Evolutionary conservation across 2,888 invertebrate genomes (phyloP), one percentile per base, ranked within the genome.

Genomic region (Tholera decimalis): DNA sequence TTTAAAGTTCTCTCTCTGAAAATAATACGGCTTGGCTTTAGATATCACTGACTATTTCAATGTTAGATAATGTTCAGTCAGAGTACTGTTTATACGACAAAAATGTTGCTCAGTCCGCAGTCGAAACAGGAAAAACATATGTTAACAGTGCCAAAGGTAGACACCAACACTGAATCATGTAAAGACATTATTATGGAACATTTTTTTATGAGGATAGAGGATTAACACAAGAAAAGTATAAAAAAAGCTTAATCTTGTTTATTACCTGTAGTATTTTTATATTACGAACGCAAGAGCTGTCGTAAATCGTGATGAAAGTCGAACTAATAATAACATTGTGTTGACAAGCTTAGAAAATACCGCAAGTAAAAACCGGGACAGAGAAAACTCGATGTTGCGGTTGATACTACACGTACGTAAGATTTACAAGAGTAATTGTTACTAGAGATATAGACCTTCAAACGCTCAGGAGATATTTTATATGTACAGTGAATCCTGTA

Each of bases 101-200:
- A 90, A 89, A 85, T 67, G 83, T 86, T 20, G 84, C 89, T 26
- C 73, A 86, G 15, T 82, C 86, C 2, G 89, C 88, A 39, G 83
- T 88, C 55, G 92, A 90, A 24, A 91, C 89, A 47, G 88, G 90
- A 44, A 82, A 85, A 60, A 67, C 84, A 26, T 86, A 87, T 57
- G 80, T 87, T 69, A 84, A 82, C 62, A 79, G 82, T 54, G 83
- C 84, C 3, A 85, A 83, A 88, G 84, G 83, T 85, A 83, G 77
- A 71, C n/a, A n/a, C 58, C 51, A 51, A 43, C 64, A 51, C 20
- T 58, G 1, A 35, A 37, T n/a, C 7, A 37, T 33, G 1, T 1
- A 30, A 37, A 9, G 28, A 33, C 7, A 46, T n/a, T 2, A 24
- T 18, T 37, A 61, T 2, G n/a, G n/a, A 24, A 8, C 30, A 26